Percentiles rank a stretch among this genome's conserved stretches.
Conservation (phyloP, 2,113 vertebrate species). For the Procavia capensis region DNA sequence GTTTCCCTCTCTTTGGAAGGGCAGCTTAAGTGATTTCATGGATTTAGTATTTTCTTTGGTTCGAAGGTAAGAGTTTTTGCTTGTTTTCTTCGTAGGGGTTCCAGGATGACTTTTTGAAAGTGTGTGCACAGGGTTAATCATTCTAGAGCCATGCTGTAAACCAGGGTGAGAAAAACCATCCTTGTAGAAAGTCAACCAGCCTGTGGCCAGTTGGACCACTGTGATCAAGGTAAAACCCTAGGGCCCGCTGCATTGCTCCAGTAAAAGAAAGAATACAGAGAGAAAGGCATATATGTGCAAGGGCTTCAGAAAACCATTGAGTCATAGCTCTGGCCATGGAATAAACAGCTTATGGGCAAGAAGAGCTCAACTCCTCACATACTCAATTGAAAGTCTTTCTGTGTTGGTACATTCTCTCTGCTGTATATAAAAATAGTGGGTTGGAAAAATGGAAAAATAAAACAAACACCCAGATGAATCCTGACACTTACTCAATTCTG, state of each 20-base stretch:
- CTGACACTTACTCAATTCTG: neutral
- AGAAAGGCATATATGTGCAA: neutral
- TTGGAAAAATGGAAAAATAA: neutral
- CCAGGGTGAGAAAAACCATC: neutral
- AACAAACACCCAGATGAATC: neutral
- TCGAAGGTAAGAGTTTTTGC: constrained; percentile 71
- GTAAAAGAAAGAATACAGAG: neutral
- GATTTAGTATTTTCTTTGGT: constrained; percentile 83
- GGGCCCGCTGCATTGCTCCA: neutral
- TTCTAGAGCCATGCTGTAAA: neutral
- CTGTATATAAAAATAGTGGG: neutral
- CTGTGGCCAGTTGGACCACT: neutral
- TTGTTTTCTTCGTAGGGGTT: constrained; percentile 65
- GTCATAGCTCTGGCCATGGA: neutral
- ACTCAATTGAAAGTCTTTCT: neutral
- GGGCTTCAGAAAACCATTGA: neutral
- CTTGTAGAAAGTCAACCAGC: neutral
- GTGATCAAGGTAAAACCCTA: neutral
- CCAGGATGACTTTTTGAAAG: neutral
- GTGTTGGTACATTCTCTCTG: neutral
- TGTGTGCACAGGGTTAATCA: constrained; percentile 37
- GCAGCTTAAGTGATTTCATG: constrained; percentile 78
- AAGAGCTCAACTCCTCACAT: neutral
- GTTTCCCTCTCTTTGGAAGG: constrained; percentile 78
- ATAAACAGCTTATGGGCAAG: neutral